Base-by-base conservation (phyloP, 23 tunicate species). In the Styela plicata region DNA sequence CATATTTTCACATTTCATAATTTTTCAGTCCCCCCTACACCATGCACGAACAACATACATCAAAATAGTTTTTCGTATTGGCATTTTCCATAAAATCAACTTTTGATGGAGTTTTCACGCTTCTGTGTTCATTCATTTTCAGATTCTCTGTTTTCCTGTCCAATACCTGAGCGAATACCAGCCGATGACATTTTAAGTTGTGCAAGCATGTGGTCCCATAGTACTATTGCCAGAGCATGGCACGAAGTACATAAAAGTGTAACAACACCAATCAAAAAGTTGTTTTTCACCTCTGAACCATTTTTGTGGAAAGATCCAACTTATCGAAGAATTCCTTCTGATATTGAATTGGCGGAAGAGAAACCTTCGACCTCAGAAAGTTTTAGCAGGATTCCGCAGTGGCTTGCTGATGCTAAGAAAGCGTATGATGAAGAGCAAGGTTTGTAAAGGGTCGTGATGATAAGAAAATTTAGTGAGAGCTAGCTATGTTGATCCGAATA, bases 201-300 rank as follows among this genome's bases (percentile, higher is more conserved):
- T 76, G 94, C 94, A 36, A 84, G 85, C 82, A 37, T 89, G 85
- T 89, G 88, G 88, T 79, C 94, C 19, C 36, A 74, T 21, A 36
- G 52, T 0, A 68, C 80, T 2, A 37, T 89, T 30, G 87, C 80
- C 32, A 36, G 69, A 1, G 70, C 65, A 22, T 89, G 94, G 94
- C 94, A 89, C 62, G 61, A 68, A 29, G 85, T 89, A 34, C 94
- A 89, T 64, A 69, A 70, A 1, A 89, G 92, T 63, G 57, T 88
- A 2, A 22, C 32, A 0, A 25, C 23, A 7, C 87, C 87, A 13
- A 63, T 83, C 3, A n/a, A 63, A 2, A 64, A 74, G 21, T 61
- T 83, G 3, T 83, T 83, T 24, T 69, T 82, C 23, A 21, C 68
- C 35, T 21, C 36, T 63, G 31, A 23, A 1, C 64, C 27, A 13